These are phyloP conservation scores for Hyperoplus lanceolatus DNA, from an alignment of 2,797 vertebrate genomes.

Conservation along the genomic window DNA sequence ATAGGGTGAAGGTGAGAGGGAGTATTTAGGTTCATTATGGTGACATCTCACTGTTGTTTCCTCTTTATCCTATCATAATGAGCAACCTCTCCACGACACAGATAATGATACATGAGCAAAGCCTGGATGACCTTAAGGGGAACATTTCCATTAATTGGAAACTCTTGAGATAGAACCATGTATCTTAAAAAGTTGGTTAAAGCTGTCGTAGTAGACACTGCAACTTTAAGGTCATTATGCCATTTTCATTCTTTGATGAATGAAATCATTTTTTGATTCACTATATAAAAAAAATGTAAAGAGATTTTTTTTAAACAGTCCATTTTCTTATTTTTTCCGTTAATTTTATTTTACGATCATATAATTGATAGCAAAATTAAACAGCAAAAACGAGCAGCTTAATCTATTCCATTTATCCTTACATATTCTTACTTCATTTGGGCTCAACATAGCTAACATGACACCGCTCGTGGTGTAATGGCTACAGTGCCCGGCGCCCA, in stretches of 20 bases:
- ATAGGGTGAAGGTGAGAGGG: conserved; percentile 50
- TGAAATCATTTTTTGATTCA: background rate
- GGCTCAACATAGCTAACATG: too few relatives aligned
- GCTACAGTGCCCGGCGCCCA: too few relatives aligned
- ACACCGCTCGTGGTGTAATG: too few relatives aligned
- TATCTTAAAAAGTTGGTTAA: conserved; percentile 23
- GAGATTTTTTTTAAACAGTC: background rate
- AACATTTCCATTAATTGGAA: conserved; percentile 50
- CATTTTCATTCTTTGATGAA: background rate
- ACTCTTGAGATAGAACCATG: conserved; percentile 19
- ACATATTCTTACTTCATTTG: too few relatives aligned
- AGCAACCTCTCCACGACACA: conserved; percentile 51
- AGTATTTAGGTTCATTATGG: conserved; percentile 67
- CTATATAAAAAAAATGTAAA: background rate
- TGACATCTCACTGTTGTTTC: conserved; percentile 52
- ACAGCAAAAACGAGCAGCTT: background rate
- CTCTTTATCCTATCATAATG: conserved; percentile 64
- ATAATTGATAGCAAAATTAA: background rate
- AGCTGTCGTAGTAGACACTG: background rate
- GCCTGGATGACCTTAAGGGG: conserved; percentile 55
- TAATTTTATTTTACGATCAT: background rate
- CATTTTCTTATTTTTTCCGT: background rate
- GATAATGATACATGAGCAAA: conserved; percentile 62
- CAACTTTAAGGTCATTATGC: background rate
- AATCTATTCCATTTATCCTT: too few relatives aligned